Evolutionary conservation across 2,888 invertebrate species (phyloP), one percentile per base, ranked within the genome.

Genomic region (Melieria omissa): DNA sequence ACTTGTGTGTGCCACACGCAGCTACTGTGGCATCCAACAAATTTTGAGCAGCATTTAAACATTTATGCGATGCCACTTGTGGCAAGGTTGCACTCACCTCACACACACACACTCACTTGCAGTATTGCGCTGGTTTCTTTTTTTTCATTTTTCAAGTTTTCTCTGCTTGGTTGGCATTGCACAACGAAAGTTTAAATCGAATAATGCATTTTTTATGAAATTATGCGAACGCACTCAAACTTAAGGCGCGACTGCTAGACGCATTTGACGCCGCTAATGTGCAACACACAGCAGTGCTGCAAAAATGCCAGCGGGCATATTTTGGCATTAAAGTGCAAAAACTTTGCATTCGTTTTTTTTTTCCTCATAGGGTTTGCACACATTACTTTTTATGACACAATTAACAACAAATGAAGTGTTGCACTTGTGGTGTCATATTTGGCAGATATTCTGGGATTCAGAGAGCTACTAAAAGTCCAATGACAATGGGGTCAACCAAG

Each of bases 361-460:
- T 16, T 44, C 14, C 1, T 7, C 5, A 4, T 14, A 8, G 42
- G 14, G 7, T 46, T 69, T 71, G 68, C 62, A 70, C 70, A 75
- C 76, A 70, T 76, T 76, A 74, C 61, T 73, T 76, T 76, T 76
- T 73, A 76, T 72, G 71, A 66, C 68, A 65, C 76, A 74, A 76
- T 76, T 76, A 75, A 47, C 47, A 42, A 16, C 47, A 16, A 45
- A 65, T 55, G 9, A 42, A 16, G 44, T 60, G 52, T 61, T 49
- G 49, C 58, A 67, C n/a, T 46, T 29, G 29, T 2, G 3, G 29
- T 29, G 29, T 29, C 29, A 29, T 29, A 29, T 29, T 29, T 29
- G 2, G 29, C 29, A 29, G 29, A 29, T 1, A 49, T 49, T 12
- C 52, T 49, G 29, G 29, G 29, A 29, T 29, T 29, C 29, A 29